Percentiles rank a stretch among this genome's conserved stretches.
These are phyloP conservation scores for Hypocryptadius cinnamomeus DNA, from an alignment of 2,113 vertebrate genomes.

Conservation along the genomic window DNA sequence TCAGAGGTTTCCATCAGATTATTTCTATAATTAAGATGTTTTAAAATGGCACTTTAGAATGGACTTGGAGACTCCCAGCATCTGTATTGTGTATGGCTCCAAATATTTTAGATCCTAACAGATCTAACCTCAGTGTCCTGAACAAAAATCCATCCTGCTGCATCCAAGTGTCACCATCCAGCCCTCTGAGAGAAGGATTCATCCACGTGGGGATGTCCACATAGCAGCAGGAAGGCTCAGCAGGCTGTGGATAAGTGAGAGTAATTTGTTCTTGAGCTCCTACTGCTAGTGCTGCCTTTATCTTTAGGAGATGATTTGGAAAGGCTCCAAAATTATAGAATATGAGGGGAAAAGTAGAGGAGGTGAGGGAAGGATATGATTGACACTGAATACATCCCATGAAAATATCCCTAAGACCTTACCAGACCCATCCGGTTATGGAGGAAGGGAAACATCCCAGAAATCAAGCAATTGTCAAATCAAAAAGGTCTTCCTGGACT, in stretches of 20 bases:
- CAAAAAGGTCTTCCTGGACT: not conserved
- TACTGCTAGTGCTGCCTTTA: not conserved
- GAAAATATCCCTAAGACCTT: not conserved
- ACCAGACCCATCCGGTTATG: not conserved
- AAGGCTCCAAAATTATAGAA: not conserved
- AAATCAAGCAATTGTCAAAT: not conserved
- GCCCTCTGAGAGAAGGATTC: not conserved
- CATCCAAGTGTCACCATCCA: not conserved
- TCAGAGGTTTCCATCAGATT: not conserved
- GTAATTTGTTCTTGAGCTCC: not conserved
- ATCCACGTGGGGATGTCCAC: not conserved
- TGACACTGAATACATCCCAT: not conserved
- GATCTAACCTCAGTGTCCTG: not conserved
- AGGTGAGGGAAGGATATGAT: not conserved
- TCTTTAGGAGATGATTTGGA: not conserved
- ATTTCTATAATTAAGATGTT: not conserved
- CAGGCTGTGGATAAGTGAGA: not conserved
- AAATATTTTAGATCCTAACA: not conserved
- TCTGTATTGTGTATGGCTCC: not conserved
- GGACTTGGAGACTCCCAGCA: not conserved
- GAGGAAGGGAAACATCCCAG: not conserved
- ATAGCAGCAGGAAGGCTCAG: not conserved
- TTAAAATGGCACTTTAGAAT: not conserved
- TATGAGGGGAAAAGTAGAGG: not conserved
- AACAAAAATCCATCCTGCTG: not conserved